Evolutionary conservation across 64 coral and sea anemone genomes (phyloP).

Genomic region (Orbicella faveolata): DNA sequence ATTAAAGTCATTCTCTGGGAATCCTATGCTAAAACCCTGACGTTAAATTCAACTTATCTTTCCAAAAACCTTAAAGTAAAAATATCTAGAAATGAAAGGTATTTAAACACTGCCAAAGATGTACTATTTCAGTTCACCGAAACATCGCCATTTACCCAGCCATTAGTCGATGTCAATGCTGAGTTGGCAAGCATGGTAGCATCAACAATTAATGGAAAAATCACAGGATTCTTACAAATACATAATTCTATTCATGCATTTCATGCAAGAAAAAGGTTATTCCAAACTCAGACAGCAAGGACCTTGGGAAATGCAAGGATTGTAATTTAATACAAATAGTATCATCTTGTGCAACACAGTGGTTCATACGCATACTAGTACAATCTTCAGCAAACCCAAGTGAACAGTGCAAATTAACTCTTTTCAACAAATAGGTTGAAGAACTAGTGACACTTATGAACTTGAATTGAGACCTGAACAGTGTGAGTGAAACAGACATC

Average conservation of each 20-base stretch:
- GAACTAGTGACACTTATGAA: too few relatives aligned
- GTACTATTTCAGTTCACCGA: too few relatives aligned
- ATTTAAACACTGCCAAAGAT: too few relatives aligned
- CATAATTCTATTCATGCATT: constrained; percentile 16
- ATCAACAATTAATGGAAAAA: constrained; percentile 35
- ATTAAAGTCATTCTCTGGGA: too few relatives aligned
- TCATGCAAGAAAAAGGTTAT: not conserved
- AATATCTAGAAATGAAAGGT: too few relatives aligned
- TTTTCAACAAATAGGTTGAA: constrained; percentile 1
- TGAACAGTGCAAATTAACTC: not conserved
- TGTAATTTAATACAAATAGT: constrained; percentile 23
- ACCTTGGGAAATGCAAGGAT: constrained; percentile 23
- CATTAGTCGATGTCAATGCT: not conserved
- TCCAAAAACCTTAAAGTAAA: too few relatives aligned
- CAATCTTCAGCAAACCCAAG: constrained; percentile 23
- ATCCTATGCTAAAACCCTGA: too few relatives aligned
- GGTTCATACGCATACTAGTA: constrained; percentile 1
- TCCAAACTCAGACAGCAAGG: constrained; percentile 13
- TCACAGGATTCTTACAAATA: constrained; percentile 20
- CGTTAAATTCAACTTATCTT: too few relatives aligned
- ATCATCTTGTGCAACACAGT: constrained; percentile 34
- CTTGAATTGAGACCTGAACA: too few relatives aligned
- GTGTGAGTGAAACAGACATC: not conserved
- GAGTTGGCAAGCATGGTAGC: constrained; percentile 8
- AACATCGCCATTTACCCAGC: not conserved